Evolutionary conservation across 1,140 invertebrate genomes (phyloP), one percentile per base, ranked within the genome.

Genomic region (Heliconius himera): DNA sequence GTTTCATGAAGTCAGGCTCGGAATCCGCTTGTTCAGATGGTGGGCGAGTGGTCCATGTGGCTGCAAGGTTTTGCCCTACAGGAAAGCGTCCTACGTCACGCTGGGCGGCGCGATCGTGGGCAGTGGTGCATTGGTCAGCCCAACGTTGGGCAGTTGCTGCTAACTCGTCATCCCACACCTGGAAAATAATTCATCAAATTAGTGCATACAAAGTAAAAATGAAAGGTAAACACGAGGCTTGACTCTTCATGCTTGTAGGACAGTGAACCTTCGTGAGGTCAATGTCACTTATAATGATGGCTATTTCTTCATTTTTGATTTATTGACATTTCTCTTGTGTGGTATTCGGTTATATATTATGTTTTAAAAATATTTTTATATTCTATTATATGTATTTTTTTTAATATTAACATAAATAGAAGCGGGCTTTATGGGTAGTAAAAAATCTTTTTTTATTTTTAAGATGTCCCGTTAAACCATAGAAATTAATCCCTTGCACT

Each of bases 91-190:
- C 97, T 96, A 95, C 94, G 51, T 94, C 93, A 26, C 94, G 94
- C 76, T 95, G 91, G 4, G 91, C 82, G 0, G 93, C 91, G 26
- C 88, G 80, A 89, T 98, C 98, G 87, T 98, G 98, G 13, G 95
- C 95, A 70, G 97, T 96, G 49, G 96, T 95, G 88, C 98, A 98
- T 73, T 96, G 96, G 81, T 97, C 96, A 0, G 98, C 96, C 97
- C 98, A 98, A 85, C 96, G 95, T 88, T 98, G 98, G 9, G 98
- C 98, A 70, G 96, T 95, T 6, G 95, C 91, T 18, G 98, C 98
- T 79, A 99, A 94, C 89, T 98, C 97, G 71, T 98, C 97, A 89
- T 98, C 98, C 98, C 98, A 98, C 85, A 96, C 95, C 97, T 97
- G 80, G 18, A 29, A 75, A 81, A 76, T 72, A 70, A 20, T 22